Percentiles rank a stretch among this genome's conserved stretches.
phyloP scores from a whole-genome alignment of 2,113 vertebrate species.

The Sturnira hondurensis region DNA sequence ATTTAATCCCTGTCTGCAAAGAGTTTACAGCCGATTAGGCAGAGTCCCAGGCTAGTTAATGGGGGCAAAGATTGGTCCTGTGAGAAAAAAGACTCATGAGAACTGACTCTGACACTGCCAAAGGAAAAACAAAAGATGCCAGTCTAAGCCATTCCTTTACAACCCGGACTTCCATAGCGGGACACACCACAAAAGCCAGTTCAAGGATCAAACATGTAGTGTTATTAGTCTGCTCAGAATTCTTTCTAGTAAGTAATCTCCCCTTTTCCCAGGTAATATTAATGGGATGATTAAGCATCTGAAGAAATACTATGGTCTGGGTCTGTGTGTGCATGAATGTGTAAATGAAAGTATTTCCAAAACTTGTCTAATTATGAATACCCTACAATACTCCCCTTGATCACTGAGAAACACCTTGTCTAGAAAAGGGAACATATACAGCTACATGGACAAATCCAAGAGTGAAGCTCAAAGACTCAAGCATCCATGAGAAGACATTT shows the following conservation, averaged over 20 bases:
- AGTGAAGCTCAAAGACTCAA: not conserved
- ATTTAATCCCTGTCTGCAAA: not conserved
- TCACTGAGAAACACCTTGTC: not conserved
- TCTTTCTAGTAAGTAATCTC: not conserved
- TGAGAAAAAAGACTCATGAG: not conserved
- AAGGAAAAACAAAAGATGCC: not conserved
- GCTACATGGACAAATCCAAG: not conserved
- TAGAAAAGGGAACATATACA: not conserved
- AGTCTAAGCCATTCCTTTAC: not conserved
- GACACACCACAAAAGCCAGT: not conserved
- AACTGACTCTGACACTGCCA: not conserved
- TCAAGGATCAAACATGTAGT: not conserved
- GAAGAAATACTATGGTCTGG: not conserved
- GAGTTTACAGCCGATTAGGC: not conserved
- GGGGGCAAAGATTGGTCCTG: not conserved
- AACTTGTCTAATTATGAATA: not conserved
- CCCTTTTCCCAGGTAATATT: not conserved
- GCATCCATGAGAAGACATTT: not conserved
- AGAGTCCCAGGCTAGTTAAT: slow-evolving; percentile 23
- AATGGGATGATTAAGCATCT: slow-evolving; percentile 6
- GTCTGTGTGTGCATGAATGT: not conserved
- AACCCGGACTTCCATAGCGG: not conserved
- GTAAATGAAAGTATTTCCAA: not conserved
- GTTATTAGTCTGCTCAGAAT: slow-evolving; percentile 40
- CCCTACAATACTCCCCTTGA: not conserved